A percentile compares a stretch with the other conserved stretches of the same genome.
Evolutionary conservation across 2,113 vertebrate genomes (phyloP).

Genomic region (Catagonus wagneri): DNA sequence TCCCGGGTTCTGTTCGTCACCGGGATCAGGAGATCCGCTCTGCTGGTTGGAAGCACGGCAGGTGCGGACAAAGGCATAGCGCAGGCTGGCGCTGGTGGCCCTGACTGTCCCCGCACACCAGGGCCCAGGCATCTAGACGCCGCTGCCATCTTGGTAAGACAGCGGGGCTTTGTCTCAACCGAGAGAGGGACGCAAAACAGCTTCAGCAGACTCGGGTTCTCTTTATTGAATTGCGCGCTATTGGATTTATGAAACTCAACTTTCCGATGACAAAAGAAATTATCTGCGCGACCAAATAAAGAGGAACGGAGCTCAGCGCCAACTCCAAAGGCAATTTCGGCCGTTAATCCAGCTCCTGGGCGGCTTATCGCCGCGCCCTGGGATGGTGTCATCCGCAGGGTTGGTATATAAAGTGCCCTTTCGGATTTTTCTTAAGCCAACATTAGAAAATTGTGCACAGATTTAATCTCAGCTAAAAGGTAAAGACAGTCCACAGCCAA

Average conservation of each 20-base stretch:
- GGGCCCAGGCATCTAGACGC: accelerated
- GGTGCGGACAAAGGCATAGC: accelerated
- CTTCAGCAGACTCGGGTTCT: neutral
- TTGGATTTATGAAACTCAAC: conserved; percentile 78
- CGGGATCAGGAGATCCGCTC: accelerated
- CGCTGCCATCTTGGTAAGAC: neutral
- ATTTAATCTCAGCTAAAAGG: conserved; percentile 69
- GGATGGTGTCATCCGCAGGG: conserved; percentile 35
- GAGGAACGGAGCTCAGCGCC: conserved; percentile 46
- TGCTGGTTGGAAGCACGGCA: accelerated
- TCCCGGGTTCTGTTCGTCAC: accelerated
- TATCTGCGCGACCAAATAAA: conserved; percentile 75
- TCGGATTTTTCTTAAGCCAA: conserved; percentile 39
- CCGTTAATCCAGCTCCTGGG: neutral
- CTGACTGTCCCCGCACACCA: accelerated
- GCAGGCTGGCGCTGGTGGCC: accelerated
- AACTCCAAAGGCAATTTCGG: conserved; percentile 56
- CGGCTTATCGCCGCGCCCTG: conserved; percentile 55
- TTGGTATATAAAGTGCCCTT: conserved; percentile 45
- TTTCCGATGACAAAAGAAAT: conserved; percentile 83
- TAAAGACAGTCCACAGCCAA: conserved; percentile 48
- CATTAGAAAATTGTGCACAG: conserved; percentile 65
- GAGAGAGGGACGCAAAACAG: accelerated
- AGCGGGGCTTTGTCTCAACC: neutral
- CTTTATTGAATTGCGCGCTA: conserved; percentile 66